Conservation (phyloP, 2,888 invertebrate genomes). For the Sturmia bella region DNA sequence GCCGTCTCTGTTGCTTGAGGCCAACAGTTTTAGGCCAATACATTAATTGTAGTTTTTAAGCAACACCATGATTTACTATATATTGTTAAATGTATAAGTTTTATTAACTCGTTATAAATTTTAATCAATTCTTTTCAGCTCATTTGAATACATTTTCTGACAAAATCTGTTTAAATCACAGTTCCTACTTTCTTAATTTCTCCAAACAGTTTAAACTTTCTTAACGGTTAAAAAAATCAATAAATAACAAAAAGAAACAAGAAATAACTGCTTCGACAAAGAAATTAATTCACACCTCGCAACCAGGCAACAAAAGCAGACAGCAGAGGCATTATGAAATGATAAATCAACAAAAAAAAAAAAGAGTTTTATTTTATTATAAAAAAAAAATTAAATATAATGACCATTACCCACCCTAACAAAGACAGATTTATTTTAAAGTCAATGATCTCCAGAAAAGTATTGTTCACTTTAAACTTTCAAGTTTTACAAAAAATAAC, state of each 20-base stretch:
- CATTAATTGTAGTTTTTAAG: too few relatives aligned
- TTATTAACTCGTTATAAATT: constrained; percentile 7
- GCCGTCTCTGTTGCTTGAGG: too few relatives aligned
- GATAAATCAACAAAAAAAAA: constrained; percentile 47
- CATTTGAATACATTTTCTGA: constrained; percentile 39
- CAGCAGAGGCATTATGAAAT: constrained; percentile 55
- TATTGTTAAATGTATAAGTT: constrained; percentile 9
- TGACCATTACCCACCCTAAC: constrained; percentile 79
- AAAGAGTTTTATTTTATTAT: constrained; percentile 16
- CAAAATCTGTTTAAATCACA: constrained; percentile 16
- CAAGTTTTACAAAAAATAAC: constrained; percentile 63
- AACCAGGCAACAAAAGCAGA: constrained; percentile 16
- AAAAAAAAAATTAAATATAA: constrained; percentile 55
- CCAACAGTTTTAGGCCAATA: too few relatives aligned
- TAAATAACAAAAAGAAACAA: constrained; percentile 16
- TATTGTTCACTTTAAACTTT: constrained; percentile 42
- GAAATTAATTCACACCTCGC: constrained; percentile 59
- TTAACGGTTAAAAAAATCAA: constrained; percentile 59
- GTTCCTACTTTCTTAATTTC: constrained; percentile 67
- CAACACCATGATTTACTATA: constrained; percentile 16
- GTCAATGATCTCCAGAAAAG: constrained; percentile 75
- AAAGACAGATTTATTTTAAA: constrained; percentile 75
- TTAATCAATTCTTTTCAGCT: constrained; percentile 33
- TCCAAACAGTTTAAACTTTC: constrained; percentile 63
- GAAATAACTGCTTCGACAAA: constrained; percentile 33